A percentile compares a stretch with the other conserved stretches of the same genome.
These are phyloP conservation scores for Bombus superbus DNA, from an alignment of 1,140 invertebrate species.

Conservation along the genomic window DNA sequence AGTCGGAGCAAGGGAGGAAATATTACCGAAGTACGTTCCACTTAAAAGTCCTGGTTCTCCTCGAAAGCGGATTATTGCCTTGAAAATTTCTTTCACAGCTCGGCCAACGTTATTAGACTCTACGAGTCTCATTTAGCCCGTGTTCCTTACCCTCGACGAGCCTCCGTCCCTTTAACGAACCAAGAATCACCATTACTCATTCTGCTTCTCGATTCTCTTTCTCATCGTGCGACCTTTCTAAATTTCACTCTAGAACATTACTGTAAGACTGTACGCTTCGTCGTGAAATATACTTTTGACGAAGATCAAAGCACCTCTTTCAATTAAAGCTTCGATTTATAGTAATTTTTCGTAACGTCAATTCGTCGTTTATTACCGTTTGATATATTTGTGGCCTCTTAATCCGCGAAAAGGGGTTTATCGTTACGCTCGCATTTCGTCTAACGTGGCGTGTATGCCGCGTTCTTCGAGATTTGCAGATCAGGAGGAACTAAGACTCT, in stretches of 20 bases:
- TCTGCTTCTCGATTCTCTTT: neutral
- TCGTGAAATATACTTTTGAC: neutral
- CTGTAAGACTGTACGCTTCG: neutral
- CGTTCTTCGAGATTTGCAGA: neutral
- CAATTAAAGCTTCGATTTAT: no score
- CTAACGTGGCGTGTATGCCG: neutral
- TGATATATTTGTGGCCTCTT: no score
- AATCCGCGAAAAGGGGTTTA: neutral
- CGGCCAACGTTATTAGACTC: conserved; percentile 26
- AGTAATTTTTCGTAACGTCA: no score
- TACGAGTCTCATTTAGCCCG: conserved; percentile 11
- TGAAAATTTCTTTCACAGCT: conserved; percentile 25
- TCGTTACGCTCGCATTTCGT: neutral
- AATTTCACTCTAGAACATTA: neutral
- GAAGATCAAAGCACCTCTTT: neutral
- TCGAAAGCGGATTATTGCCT: conserved; percentile 5
- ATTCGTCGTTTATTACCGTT: no score
- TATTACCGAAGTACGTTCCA: neutral
- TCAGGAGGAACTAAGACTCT: conserved; percentile 14
- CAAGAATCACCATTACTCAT: conserved; percentile 10
- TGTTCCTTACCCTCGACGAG: neutral
- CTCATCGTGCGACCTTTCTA: neutral
- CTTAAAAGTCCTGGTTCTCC: neutral
- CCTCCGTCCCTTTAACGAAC: conserved; percentile 5
- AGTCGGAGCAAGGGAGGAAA: neutral